Evolutionary conservation across 2,888 invertebrate species (phyloP).

Genomic region (Drosophila neoperkinsi): DNA sequence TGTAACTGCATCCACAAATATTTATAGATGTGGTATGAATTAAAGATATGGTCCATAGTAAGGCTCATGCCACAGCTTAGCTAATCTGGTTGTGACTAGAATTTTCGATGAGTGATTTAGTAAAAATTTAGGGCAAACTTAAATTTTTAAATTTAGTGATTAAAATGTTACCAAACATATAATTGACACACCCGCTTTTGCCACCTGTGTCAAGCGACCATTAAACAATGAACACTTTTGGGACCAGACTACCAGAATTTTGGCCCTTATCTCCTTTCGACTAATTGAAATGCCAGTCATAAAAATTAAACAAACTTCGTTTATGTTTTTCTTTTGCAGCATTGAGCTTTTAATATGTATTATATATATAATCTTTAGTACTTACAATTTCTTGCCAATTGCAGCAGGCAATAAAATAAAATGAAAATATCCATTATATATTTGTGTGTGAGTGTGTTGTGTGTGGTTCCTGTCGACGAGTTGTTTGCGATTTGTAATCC

Average conservation of each 20-base stretch:
- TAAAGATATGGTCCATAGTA: neutral
- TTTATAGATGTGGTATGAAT: neutral
- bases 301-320: neutral
- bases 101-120: neutral
- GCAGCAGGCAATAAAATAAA: constrained; percentile 67
- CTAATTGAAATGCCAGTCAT: constrained; percentile 1
- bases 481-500: constrained; percentile 48
- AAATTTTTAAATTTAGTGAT: neutral
- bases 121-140: neutral
- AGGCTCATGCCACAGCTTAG: neutral
- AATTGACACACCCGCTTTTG: neutral
- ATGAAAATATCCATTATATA: constrained; percentile 76
- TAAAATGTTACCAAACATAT: neutral
- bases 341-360: neutral
- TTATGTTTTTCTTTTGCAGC: neutral
- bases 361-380: neutral
- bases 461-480: constrained; percentile 23
- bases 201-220: neutral
- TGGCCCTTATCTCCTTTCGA: neutral
- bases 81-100: neutral
- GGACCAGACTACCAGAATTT: neutral
- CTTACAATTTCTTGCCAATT: constrained; percentile 73
- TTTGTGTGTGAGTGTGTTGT: neutral
- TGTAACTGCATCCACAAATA: neutral
- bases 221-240: neutral